Base-by-base conservation (phyloP, 2,888 invertebrate genomes). In the Brenthis daphne region DNA sequence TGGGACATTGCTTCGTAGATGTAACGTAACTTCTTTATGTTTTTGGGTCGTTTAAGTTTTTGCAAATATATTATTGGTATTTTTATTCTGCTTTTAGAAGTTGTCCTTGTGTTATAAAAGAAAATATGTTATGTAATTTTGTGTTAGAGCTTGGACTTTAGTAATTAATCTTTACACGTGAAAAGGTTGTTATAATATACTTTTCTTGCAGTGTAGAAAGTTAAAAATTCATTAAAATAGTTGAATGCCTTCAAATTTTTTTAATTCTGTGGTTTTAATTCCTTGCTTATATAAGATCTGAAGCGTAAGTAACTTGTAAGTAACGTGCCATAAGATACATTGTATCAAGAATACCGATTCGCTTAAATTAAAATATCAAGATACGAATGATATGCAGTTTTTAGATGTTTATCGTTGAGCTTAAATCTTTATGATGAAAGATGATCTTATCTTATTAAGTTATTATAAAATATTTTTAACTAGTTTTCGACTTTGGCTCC, bases 361-460 rank as follows among this genome's bases (percentile, higher is more conserved):
- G 51, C 51, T 63, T 63, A 63, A 12, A 63, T 63, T 63, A 63
- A 63, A 63, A 63, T 20, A 63, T 63, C 63, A 20, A 63, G 63
- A 63, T 63, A 53, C 13, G 37, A 63, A 6, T 53, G 37, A 63
- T 63, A 63, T 51, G 13, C 37, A 37, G 24, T 63, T 16, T 14
- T 51, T 24, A 53, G 63, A 63, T 63, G 2, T 54, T 60, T 63
- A 63, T 63, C 63, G 51, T 63, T 54, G 8, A 63, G 53, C 50
- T 60, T 60, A 63, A 63, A 63, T 51, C 51, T 63, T 29, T 16
- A 37, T 24, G 53, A 37, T 54, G 61, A 37, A 37, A 53, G 63
- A 63, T 53, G 54, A 54, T 63, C 54, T 37, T 37, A 63, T 63
- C 16, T 13, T 60, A 6, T 58, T 43, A 43, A 57, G 13, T 47